Evolutionary conservation across 2,797 vertebrate genomes (phyloP), one percentile per base, ranked within the genome.

Genomic region (Bovichtus diacanthus): DNA sequence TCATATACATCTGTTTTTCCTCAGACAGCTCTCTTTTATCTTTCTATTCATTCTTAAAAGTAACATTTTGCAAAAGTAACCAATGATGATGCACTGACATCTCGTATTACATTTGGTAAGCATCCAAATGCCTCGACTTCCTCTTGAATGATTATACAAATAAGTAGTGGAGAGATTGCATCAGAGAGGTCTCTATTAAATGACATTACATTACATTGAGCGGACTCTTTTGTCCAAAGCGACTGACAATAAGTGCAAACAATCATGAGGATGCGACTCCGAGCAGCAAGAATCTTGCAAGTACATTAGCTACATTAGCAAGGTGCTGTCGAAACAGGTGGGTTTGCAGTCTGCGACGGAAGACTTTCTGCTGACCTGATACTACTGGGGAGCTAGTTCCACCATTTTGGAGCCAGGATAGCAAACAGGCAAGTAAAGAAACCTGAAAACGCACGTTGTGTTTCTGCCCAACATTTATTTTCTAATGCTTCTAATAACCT

Each of bases 101-200:
- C 23, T 49, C 69, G 46, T 29, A n/a, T 44, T 61, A 4, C 25
- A 15, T 70, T 72, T 74, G 55, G 81, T 56, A 46, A 58, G 51
- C 39, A 54, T 70, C 55, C 49, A 63, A 67, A 83, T 58, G 9
- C 18, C 9, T 21, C 6, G 8, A 41, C 51, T 68, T 19, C 16
- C 34, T 56, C 21, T 25, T 23, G 6, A 76, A 63, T 81, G n/a
- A 72, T 73, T 34, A 80, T 66, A 72, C 73, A 64, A 75, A 74
- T 53, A 64, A 66, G 50, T 10, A 59, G 25, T 5, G 34, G 34
- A 36, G 1, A 29, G 39, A 49, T 9, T 63, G 23, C 6, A 31
- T n/a, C n/a, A n/a, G n/a, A n/a, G 13, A 36, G 3, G 27, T 29
- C 29, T 61, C 16, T 34, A 9, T n/a, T 16, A 25, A 59, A 23